Evolutionary conservation across 2,113 vertebrate species (phyloP).

Genomic region (Nycticorax nycticorax): DNA sequence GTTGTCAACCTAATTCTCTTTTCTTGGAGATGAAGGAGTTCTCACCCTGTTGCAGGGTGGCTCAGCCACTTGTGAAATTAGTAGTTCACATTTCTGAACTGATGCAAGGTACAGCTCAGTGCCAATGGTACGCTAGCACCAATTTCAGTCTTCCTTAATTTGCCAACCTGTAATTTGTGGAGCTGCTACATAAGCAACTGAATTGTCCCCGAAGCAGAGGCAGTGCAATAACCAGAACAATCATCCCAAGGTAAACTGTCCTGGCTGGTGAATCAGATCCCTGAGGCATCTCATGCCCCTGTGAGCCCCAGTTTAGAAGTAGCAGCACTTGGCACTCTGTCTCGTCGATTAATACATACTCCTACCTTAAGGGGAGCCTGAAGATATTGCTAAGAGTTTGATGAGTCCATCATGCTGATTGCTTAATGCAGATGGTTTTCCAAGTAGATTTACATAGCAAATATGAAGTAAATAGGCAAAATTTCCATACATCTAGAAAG

Average conservation of each 20-base stretch:
- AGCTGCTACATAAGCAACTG: not conserved
- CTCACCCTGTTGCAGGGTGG: not conserved
- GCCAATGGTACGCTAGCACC: not conserved
- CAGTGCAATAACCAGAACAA: not conserved
- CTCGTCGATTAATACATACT: not conserved
- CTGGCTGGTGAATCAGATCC: not conserved
- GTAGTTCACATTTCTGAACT: conserved; percentile 11
- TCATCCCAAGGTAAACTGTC: not conserved
- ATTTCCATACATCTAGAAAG: not conserved
- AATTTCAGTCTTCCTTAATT: not conserved
- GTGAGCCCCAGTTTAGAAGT: not conserved
- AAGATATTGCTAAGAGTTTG: not conserved
- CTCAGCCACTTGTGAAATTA: not conserved
- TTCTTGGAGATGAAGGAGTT: not conserved
- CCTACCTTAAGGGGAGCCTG: not conserved
- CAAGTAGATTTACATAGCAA: not conserved
- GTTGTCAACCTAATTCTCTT: not conserved
- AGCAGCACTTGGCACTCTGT: not conserved
- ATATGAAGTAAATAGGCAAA: not conserved
- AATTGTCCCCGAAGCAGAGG: not conserved
- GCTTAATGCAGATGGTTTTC: not conserved
- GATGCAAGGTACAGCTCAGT: not conserved
- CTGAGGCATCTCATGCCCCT: not conserved
- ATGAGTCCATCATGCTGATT: not conserved
- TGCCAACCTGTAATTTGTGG: not conserved